Evolutionary conservation across 2,797 vertebrate species (phyloP).

Genomic region (Coreius guichenoti): DNA sequence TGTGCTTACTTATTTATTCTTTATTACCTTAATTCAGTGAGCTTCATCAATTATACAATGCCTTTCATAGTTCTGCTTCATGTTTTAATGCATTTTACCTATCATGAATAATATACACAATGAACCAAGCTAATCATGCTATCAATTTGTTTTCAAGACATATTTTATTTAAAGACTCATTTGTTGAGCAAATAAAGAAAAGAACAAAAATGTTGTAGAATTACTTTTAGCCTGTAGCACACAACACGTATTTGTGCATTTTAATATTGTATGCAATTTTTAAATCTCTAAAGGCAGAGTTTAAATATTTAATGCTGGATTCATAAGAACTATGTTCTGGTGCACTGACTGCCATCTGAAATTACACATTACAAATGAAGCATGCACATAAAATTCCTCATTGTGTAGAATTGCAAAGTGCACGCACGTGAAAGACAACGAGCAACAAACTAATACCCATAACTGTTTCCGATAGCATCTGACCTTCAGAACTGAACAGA

Average conservation of each 20-base stretch:
- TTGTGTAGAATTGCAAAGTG: conserved; percentile 13
- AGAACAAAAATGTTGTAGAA: conserved; percentile 50
- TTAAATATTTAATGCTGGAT: conserved; percentile 60
- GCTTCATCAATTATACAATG: conserved; percentile 57
- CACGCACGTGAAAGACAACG: conserved; percentile 34
- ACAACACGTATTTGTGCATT: conserved; percentile 53
- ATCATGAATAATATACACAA: conserved; percentile 56
- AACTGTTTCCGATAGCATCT: conserved; percentile 25
- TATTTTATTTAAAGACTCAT: conserved; percentile 65
- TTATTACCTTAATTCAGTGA: conserved; percentile 38
- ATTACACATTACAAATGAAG: conserved; percentile 32
- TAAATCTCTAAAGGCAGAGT: conserved; percentile 53
- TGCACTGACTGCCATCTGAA: conserved; percentile 20
- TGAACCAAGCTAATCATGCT: conserved; percentile 50
- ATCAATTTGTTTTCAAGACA: conserved; percentile 55
- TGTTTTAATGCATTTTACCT: conserved; percentile 50
- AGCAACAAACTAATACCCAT: conserved; percentile 28
- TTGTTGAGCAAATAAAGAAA: conserved; percentile 52
- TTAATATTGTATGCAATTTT: conserved; percentile 56
- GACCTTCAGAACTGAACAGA: conserved; percentile 54
- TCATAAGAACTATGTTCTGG: conserved; percentile 39
- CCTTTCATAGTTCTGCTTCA: conserved; percentile 47
- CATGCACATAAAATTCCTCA: conserved; percentile 1
- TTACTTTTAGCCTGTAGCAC: conserved; percentile 50
- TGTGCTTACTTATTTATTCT: conserved; percentile 44